These are phyloP conservation scores for Pseudoips prasinana DNA, from an alignment of 2,888 invertebrate species.

Conservation along the genomic window DNA sequence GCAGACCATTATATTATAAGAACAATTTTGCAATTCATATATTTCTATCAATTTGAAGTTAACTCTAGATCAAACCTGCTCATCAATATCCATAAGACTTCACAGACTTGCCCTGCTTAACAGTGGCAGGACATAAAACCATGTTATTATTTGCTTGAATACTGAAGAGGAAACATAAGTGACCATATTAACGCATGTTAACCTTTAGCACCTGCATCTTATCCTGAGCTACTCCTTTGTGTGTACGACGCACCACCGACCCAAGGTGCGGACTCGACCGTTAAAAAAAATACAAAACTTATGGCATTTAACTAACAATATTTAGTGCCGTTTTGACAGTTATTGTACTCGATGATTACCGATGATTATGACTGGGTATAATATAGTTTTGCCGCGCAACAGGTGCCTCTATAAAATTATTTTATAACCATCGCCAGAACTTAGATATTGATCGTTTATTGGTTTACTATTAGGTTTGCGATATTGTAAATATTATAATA, in stretches of 20 bases:
- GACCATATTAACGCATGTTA: constrained; percentile 47
- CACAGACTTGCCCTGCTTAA: neutral
- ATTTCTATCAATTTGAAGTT: too few relatives aligned
- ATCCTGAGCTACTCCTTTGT: constrained; percentile 56
- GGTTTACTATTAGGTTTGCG: constrained; percentile 10
- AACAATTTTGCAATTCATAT: too few relatives aligned
- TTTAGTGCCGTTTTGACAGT: constrained; percentile 79
- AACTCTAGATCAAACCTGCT: too few relatives aligned
- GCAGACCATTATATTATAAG: too few relatives aligned
- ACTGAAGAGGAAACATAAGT: constrained; percentile 40
- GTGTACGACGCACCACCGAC: constrained; percentile 10
- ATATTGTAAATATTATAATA: too few relatives aligned
- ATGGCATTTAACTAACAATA: constrained; percentile 78
- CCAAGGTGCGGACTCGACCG: constrained; percentile 70
- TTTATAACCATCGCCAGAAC: constrained; percentile 29
- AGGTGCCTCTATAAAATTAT: constrained; percentile 54
- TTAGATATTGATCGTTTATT: constrained; percentile 21
- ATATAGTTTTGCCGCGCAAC: constrained; percentile 60
- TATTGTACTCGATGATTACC: constrained; percentile 76
- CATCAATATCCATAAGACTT: too few relatives aligned
- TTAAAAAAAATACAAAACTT: constrained; percentile 71
- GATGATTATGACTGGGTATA: constrained; percentile 64
- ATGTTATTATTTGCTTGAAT: constrained; percentile 29
- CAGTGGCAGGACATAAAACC: neutral
- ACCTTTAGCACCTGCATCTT: constrained; percentile 62